Conservation (phyloP, 2,888 invertebrate genomes). For the Tetragonisca angustula region DNA sequence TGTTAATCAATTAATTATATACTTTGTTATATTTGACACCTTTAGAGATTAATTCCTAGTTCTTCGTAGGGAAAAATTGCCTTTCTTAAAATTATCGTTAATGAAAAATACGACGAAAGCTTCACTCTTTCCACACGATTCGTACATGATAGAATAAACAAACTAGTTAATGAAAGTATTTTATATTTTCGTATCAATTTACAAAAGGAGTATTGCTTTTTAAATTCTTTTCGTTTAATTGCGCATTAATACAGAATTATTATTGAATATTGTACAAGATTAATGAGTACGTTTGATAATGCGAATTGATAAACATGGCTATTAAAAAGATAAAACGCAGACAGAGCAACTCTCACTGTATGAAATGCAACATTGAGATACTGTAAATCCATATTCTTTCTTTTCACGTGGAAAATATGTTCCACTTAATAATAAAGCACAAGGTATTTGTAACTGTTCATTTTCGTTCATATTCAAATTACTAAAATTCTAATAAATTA, state of each 20-base stretch:
- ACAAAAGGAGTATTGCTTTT: not conserved
- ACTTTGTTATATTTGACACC: constrained; percentile 7
- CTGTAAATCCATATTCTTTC: constrained; percentile 8
- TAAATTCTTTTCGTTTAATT: not conserved
- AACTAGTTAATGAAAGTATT: not conserved
- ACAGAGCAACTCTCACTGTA: not conserved
- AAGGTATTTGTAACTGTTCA: constrained; percentile 49
- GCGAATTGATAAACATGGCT: constrained; percentile 24
- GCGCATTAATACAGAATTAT: not conserved
- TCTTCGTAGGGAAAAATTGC: not conserved
- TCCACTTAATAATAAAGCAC: constrained; percentile 49
- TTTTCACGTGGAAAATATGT: constrained; percentile 44
- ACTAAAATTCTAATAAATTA: not conserved
- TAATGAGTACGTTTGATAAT: constrained; percentile 40
- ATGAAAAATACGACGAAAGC: not conserved
- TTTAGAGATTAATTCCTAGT: not conserved
- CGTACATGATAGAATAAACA: not conserved
- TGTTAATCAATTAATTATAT: not conserved
- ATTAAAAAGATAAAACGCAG: constrained; percentile 20
- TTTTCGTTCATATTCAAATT: constrained; percentile 1
- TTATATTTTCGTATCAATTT: constrained; percentile 3
- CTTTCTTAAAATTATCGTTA: not conserved
- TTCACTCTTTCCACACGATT: not conserved
- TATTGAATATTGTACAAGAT: constrained; percentile 21
- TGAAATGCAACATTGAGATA: not conserved